Evolutionary conservation across 2,888 invertebrate genomes (phyloP).

Genomic region (Melieria crassipennis): DNA sequence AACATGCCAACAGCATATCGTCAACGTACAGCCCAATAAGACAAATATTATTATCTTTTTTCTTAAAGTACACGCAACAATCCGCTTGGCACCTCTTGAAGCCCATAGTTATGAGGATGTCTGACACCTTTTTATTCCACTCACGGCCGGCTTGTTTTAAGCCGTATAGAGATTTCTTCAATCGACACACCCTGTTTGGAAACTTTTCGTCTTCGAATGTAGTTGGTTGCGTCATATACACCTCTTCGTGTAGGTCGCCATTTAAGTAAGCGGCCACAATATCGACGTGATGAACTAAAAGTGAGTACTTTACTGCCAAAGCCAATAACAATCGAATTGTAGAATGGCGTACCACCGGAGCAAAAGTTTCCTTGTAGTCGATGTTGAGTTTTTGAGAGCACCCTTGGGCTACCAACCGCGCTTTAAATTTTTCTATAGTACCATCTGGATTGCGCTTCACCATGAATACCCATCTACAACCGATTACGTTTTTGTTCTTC

Average conservation of each 20-base stretch:
- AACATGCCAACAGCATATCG: slow-evolving; percentile 36
- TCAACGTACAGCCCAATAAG: slow-evolving; percentile 35
- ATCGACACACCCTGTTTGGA: slow-evolving; percentile 32
- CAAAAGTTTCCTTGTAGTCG: slow-evolving; percentile 40
- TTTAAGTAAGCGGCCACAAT: slow-evolving; percentile 39
- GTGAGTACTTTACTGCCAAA: slow-evolving; percentile 31
- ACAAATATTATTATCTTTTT: slow-evolving; percentile 6
- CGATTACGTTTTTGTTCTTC: slow-evolving; percentile 3
- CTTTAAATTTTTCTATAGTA: slow-evolving; percentile 34
- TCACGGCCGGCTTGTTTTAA: slow-evolving; percentile 40
- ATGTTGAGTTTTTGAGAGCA: slow-evolving; percentile 38
- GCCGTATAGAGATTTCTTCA: slow-evolving; percentile 24
- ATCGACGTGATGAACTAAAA: slow-evolving; percentile 36
- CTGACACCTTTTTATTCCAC: slow-evolving; percentile 35
- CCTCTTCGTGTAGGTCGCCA: slow-evolving; percentile 33
- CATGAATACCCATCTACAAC: slow-evolving; percentile 23
- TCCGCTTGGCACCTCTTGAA: slow-evolving; percentile 32
- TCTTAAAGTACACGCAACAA: slow-evolving; percentile 31
- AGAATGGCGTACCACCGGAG: slow-evolving; percentile 39
- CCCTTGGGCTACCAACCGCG: slow-evolving; percentile 32
- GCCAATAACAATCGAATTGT: slow-evolving; percentile 39
- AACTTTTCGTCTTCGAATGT: slow-evolving; percentile 23
- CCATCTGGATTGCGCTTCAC: slow-evolving; percentile 22
- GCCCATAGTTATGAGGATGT: slow-evolving; percentile 30
- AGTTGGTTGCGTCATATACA: slow-evolving; percentile 34